A percentile compares a stretch with the other conserved stretches of the same genome.
Evolutionary conservation across 2,113 vertebrate species (phyloP).

Genomic region (Neofelis nebulosa): DNA sequence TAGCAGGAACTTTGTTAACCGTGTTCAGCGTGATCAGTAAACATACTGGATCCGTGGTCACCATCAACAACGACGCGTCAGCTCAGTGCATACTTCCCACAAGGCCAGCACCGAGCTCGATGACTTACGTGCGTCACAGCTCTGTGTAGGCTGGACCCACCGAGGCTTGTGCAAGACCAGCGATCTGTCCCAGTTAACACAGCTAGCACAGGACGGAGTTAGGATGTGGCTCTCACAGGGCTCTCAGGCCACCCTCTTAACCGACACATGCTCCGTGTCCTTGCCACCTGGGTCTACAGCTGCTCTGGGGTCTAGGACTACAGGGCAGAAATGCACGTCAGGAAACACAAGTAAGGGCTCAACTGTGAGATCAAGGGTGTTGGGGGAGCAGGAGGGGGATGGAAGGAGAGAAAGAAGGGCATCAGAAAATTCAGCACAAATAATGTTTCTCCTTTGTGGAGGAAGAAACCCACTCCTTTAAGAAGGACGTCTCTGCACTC

Average conservation of each 20-base stretch:
- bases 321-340: not conserved
- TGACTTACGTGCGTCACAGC: rapidly evolving
- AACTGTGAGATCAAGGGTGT: not conserved
- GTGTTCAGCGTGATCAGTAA: not conserved
- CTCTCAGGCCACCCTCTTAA: not conserved
- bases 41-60: rapidly evolving
- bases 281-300: not conserved
- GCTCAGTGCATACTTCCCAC: rapidly evolving
- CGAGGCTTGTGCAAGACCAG: not conserved
- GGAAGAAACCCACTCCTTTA: not conserved
- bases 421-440: not conserved
- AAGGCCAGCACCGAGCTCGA: rapidly evolving
- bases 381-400: rapidly evolving
- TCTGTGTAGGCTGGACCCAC: rapidly evolving
- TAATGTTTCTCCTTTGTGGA: not conserved
- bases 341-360: not conserved
- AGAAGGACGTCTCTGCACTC: not conserved
- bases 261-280: rapidly evolving
- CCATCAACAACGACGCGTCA: too few species aligned
- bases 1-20: not conserved
- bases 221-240: not conserved
- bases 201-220: not conserved
- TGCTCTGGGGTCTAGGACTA: not conserved
- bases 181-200: not conserved
- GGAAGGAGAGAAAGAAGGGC: not conserved